Evolutionary conservation across 2,113 vertebrate genomes (phyloP), one percentile per base, ranked within the genome.

Genomic region (Thermophis baileyi): DNA sequence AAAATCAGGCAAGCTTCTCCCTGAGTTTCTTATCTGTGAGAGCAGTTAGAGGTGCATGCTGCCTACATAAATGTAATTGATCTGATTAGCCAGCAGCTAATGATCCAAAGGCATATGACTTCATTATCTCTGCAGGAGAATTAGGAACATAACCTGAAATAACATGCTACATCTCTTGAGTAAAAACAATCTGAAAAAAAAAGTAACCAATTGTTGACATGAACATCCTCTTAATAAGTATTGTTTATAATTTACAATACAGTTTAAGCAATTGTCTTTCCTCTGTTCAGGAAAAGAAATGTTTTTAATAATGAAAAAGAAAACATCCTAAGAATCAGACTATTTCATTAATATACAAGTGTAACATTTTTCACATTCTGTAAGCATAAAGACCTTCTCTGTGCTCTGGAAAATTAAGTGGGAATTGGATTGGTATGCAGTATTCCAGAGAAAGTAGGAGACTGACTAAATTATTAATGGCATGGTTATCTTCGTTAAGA

Each of bases 1-100:
- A 69, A 20, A 81, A 35, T 20, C 69, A 81, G 16, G 16, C 69
- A 81, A 40, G 69, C n/a, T 81, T 81, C 69, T 74, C 63, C 63
- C 14, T 81, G 16, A 40, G 6, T 81, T 81, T 47, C 95, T 95
- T 91, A 95, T 94, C 96, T 97, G 96, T 87, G 93, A 85, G 91
- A 94, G 94, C 94, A 95, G 35, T 94, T 60, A 7, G 92, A 51
- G 89, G 57, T 53, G 63, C 87, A 0, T 24, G 94, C 92, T 95
- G 89, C 49, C 53, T 57, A 88, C 94, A 91, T 96, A 87, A 93
- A 91, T 2, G 0, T 44, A 55, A 93, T 0, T 4, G 90, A 96
- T 95, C 92, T 93, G 93, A 93, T 97, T 96, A 95, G 87, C 93
- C 47, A 85, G 53, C 93, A 6, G 6, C 0, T n/a, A 92, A 20